phyloP scores from a whole-genome alignment of 2,888 invertebrate genomes.

The Cetonia aurata region DNA sequence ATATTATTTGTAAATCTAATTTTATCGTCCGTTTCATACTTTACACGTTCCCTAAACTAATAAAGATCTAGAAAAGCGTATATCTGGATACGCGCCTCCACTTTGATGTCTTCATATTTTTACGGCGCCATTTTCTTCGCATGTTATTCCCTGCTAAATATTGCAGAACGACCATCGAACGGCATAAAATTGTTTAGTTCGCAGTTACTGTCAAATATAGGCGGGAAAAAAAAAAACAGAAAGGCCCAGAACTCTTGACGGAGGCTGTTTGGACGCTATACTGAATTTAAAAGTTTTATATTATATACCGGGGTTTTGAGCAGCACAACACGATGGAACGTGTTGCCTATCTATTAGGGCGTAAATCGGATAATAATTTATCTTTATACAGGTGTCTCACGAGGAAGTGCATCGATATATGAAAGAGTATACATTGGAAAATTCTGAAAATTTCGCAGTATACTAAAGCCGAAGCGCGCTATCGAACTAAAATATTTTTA shows the following conservation, averaged over 20 bases:
- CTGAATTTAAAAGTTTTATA: too few relatives aligned
- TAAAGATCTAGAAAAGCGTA: not conserved
- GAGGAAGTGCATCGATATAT: too few relatives aligned
- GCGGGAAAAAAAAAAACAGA: constrained; percentile 16
- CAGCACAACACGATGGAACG: too few relatives aligned
- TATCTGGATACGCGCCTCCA: not conserved
- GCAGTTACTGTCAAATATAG: constrained; percentile 18
- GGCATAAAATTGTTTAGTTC: constrained; percentile 23
- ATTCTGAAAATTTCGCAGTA: too few relatives aligned
- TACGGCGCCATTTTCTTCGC: not conserved
- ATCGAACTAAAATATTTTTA: too few relatives aligned
- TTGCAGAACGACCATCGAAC: constrained; percentile 3
- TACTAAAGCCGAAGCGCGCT: too few relatives aligned
- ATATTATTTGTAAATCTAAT: constrained; percentile 13
- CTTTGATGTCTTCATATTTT: constrained; percentile 22
- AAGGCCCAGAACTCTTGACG: constrained; percentile 3
- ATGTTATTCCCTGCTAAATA: not conserved
- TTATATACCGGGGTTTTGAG: too few relatives aligned
- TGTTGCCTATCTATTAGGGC: too few relatives aligned
- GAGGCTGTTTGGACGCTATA: too few relatives aligned
- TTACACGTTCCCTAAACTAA: constrained; percentile 1
- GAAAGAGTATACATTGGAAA: too few relatives aligned
- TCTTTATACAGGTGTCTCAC: too few relatives aligned
- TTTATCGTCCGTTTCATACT: not conserved
- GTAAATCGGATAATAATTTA: too few relatives aligned